Percentiles rank a stretch among this genome's conserved stretches.
Conservation (phyloP, 2,797 vertebrate genomes). For the Spinibarbus caldwelli region DNA sequence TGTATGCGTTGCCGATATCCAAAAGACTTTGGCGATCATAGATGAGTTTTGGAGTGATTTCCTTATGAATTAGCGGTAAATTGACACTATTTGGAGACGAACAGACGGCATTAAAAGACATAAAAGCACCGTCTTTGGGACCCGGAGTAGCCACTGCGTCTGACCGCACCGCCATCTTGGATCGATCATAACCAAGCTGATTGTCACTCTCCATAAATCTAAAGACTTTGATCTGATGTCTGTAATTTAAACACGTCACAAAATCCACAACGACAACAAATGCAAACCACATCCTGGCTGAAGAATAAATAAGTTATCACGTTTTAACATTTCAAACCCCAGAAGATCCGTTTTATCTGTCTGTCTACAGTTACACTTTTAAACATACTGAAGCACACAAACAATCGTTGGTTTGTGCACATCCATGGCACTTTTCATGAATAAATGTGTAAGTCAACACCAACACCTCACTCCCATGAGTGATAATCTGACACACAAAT, state of each 20-base stretch:
- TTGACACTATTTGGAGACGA: no score
- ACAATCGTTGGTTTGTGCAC: neutral
- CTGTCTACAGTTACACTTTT: slow-evolving; percentile 17
- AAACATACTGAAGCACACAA: slow-evolving; percentile 15
- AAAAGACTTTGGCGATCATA: no score
- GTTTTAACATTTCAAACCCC: slow-evolving; percentile 22
- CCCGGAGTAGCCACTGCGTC: no score
- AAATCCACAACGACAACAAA: neutral
- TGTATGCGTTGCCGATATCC: no score
- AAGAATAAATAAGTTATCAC: slow-evolving; percentile 21
- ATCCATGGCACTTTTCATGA: slow-evolving; percentile 24
- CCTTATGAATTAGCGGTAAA: no score
- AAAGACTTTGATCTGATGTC: neutral
- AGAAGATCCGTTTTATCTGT: slow-evolving; percentile 1
- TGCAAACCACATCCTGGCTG: neutral
- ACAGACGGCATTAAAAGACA: no score
- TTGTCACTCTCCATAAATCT: neutral
- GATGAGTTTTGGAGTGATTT: no score
- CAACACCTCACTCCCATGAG: slow-evolving; percentile 39
- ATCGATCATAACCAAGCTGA: neutral
- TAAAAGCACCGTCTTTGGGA: no score
- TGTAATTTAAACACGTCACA: neutral
- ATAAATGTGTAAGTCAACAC: slow-evolving; percentile 31
- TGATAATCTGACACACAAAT: slow-evolving; percentile 52
- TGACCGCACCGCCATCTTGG: no score